Evolutionary conservation across 2,113 vertebrate genomes (phyloP).

Genomic region (Plotosus lineatus): DNA sequence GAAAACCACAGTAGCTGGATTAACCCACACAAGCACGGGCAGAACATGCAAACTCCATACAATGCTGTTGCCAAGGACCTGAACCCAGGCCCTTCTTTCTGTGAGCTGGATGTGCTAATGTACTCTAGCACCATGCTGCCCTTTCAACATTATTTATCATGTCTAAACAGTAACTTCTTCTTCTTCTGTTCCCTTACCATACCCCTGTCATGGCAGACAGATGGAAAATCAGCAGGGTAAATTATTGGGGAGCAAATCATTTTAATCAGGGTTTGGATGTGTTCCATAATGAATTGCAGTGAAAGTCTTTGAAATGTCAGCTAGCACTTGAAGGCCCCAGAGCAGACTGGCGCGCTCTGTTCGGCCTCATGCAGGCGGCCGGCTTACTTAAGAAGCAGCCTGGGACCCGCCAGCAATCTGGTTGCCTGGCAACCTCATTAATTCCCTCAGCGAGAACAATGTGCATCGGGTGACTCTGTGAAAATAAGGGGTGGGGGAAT

Average conservation of each 20-base stretch:
- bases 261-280: slow-evolving; percentile 62
- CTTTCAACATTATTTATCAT: not conserved
- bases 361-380: slow-evolving; percentile 45
- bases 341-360: slow-evolving; percentile 47
- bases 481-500: slow-evolving; percentile 57
- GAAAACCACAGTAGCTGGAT: too few species aligned
- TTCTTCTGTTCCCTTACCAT: not conserved
- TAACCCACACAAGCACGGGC: too few species aligned
- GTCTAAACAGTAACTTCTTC: not conserved
- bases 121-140: too few species aligned
- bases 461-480: slow-evolving; percentile 54
- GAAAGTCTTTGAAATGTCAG: slow-evolving; percentile 57
- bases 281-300: slow-evolving; percentile 59
- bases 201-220: slow-evolving; percentile 38
- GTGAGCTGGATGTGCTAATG: too few species aligned
- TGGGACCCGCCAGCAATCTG: slow-evolving; percentile 57
- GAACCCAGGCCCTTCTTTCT: too few species aligned
- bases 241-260: slow-evolving; percentile 61
- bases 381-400: slow-evolving; percentile 57
- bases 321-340: slow-evolving; percentile 53
- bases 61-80: too few species aligned
- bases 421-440: slow-evolving; percentile 72
- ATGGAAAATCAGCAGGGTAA: slow-evolving; percentile 57
- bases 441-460: slow-evolving; percentile 65
- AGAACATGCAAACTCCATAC: too few species aligned